Evolutionary conservation across 2,888 invertebrate species (phyloP).

Genomic region (Cacoxenus indagator): DNA sequence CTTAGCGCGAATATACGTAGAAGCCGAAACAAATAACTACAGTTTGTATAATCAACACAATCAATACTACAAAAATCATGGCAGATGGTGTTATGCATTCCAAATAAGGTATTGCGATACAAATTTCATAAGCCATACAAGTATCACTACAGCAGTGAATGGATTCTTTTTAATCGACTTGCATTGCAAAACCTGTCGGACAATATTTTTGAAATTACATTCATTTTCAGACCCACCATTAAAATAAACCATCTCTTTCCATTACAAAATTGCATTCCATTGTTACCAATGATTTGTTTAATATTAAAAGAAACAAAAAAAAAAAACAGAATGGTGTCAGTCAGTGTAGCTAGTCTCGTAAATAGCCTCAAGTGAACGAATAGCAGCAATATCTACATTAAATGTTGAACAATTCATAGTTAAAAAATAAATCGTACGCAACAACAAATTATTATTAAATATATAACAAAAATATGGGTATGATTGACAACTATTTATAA

Average conservation of each 20-base stretch:
- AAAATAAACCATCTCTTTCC: neutral
- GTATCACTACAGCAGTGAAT: neutral
- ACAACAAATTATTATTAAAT: neutral
- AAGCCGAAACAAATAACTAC: neutral
- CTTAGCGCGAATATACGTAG: neutral
- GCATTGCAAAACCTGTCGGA: neutral
- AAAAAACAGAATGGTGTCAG: neutral
- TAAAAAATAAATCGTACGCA: neutral
- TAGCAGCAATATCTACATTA: conserved; percentile 20
- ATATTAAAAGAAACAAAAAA: conserved; percentile 6
- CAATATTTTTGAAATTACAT: too few species aligned
- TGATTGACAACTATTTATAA: neutral
- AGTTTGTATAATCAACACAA: neutral
- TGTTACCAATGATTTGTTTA: neutral
- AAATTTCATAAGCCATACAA: neutral
- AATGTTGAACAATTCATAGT: neutral
- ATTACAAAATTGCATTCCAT: neutral
- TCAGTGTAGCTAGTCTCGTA: neutral
- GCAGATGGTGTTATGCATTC: too few species aligned
- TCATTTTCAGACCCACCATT: conserved; percentile 9
- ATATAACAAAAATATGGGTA: too few species aligned
- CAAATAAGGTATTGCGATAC: neutral
- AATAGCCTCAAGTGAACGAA: conserved; percentile 3
- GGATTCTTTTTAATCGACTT: neutral
- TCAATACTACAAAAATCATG: neutral